A percentile compares a stretch with the other conserved stretches of the same genome.
phyloP scores from a whole-genome alignment of 1,140 invertebrate species.

The Lepidostoma basale region DNA sequence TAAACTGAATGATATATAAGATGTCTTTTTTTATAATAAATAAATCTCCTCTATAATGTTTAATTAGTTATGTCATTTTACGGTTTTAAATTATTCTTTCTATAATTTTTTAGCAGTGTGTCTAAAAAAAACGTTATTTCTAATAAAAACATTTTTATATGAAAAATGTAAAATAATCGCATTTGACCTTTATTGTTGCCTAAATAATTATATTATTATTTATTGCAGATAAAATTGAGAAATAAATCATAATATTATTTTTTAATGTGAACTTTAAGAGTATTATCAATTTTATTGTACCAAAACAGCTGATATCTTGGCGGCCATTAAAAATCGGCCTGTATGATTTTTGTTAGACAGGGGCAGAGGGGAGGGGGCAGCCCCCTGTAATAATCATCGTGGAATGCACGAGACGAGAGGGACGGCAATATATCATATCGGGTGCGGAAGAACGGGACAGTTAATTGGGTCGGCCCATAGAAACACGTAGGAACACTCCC shows the following conservation, averaged over 20 bases:
- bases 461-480: slow-evolving; percentile 44
- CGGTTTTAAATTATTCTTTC: no score
- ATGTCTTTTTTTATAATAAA: no score
- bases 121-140: no score
- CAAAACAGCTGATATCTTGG: slow-evolving; percentile 42
- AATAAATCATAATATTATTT: not conserved
- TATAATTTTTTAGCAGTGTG: no score
- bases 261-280: not conserved
- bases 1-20: no score
- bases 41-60: no score
- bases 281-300: slow-evolving; percentile 7
- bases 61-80: no score
- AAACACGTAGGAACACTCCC: slow-evolving; percentile 25
- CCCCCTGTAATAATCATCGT: slow-evolving; percentile 29
- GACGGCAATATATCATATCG: slow-evolving; percentile 33
- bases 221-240: not conserved
- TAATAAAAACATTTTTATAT: no score
- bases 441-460: slow-evolving; percentile 37
- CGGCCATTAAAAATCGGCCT: slow-evolving; percentile 44
- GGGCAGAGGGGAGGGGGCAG: not conserved
- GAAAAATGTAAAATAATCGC: not conserved
- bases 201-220: not conserved
- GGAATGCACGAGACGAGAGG: slow-evolving; percentile 28
- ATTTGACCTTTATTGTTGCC: not conserved
- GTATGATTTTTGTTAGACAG: not conserved